phyloP scores from a whole-genome alignment of 1,140 invertebrate genomes.

The Contarinia nasturtii region DNA sequence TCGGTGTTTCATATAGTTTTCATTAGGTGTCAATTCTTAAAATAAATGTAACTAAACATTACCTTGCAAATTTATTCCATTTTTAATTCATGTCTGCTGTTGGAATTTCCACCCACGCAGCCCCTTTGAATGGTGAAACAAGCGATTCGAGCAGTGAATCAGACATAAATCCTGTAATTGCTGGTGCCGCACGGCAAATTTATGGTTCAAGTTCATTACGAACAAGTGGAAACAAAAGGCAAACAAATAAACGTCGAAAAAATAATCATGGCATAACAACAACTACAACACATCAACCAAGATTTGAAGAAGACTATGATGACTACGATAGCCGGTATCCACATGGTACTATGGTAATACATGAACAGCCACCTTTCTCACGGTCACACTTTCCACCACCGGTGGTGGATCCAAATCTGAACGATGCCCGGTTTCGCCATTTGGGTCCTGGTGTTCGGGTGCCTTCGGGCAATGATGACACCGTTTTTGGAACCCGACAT shows the following conservation, averaged over 20 bases:
- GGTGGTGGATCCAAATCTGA: conserved; percentile 14
- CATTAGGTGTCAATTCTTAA: too few species aligned
- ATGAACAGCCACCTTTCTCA: conserved; percentile 6
- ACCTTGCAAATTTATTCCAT: too few species aligned
- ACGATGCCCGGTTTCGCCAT: too few species aligned
- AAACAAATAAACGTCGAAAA: conserved; percentile 1
- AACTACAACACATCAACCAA: conserved; percentile 7
- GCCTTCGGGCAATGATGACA: conserved; percentile 1
- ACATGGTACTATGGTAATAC: conserved; percentile 9
- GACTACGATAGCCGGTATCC: neutral
- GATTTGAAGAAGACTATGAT: conserved; percentile 2
- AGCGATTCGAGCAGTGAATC: neutral
- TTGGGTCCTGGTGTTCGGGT: conserved; percentile 1
- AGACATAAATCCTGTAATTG: conserved; percentile 20
- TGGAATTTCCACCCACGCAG: neutral
- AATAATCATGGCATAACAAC: conserved; percentile 9
- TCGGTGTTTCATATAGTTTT: too few species aligned
- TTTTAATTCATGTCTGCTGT: too few species aligned
- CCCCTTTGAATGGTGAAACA: neutral
- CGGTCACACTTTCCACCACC: conserved; percentile 8
- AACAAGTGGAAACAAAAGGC: conserved; percentile 7
- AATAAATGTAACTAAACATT: too few species aligned
- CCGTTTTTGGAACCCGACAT: conserved; percentile 13
- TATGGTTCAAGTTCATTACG: conserved; percentile 33
- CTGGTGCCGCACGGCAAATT: conserved; percentile 33